These are phyloP conservation scores for Pipistrellus nathusii DNA, from an alignment of 2,797 vertebrate genomes.

Conservation along the genomic window DNA sequence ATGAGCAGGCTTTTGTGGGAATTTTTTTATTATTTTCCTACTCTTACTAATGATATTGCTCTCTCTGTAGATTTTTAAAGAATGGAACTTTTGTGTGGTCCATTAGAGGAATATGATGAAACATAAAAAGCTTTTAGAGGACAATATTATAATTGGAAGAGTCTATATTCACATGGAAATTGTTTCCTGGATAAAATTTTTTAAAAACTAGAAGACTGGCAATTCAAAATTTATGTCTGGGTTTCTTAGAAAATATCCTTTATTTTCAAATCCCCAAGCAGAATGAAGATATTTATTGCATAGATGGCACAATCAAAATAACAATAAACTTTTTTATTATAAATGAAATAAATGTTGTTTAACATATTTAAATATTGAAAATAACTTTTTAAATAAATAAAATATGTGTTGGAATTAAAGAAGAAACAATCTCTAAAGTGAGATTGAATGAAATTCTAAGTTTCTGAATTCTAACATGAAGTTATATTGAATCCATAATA, in stretches of 20 bases:
- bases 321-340: slow-evolving; percentile 63
- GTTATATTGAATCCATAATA: background rate
- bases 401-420: slow-evolving; percentile 36
- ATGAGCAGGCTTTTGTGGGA: background rate
- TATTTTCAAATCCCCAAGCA: slow-evolving; percentile 68
- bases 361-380: slow-evolving; percentile 61
- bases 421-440: background rate
- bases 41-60: background rate
- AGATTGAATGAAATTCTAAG: background rate
- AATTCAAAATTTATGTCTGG: slow-evolving; percentile 77
- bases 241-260: slow-evolving; percentile 70
- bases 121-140: slow-evolving; percentile 81
- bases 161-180: slow-evolving; percentile 80
- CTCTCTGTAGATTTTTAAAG: slow-evolving; percentile 15
- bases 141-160: slow-evolving; percentile 58
- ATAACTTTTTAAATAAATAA: slow-evolving; percentile 66
- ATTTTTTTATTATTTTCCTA: slow-evolving; percentile 44
- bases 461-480: background rate
- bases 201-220: slow-evolving; percentile 66
- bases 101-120: slow-evolving; percentile 71
- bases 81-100: slow-evolving; percentile 81
- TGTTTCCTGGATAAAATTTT: slow-evolving; percentile 70
- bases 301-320: slow-evolving; percentile 72
- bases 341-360: slow-evolving; percentile 74
- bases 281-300: slow-evolving; percentile 67